These are phyloP conservation scores for Pegoplata infirma DNA, from an alignment of 2,888 invertebrate species.

Conservation along the genomic window DNA sequence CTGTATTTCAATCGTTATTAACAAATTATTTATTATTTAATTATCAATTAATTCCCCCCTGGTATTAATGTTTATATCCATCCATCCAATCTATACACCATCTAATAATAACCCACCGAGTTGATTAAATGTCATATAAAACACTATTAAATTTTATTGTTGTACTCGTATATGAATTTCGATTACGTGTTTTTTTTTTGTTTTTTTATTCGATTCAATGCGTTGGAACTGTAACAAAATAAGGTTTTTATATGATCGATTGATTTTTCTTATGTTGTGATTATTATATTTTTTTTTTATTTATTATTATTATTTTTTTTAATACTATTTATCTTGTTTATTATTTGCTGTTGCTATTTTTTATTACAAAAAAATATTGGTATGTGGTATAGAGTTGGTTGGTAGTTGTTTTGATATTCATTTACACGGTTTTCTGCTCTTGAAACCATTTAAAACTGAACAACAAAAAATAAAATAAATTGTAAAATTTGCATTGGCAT, in stretches of 20 bases:
- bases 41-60: conserved; percentile 5
- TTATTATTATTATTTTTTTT: conserved; percentile 1
- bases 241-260: conserved; percentile 21
- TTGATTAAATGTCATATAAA: conserved; percentile 29
- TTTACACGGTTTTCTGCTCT: conserved; percentile 34
- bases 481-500: conserved; percentile 9
- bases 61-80: not conserved
- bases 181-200: not conserved
- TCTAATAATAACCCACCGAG: not conserved
- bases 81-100: too few species aligned
- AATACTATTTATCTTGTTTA: conserved; percentile 28
- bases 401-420: conserved; percentile 16
- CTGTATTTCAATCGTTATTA: not conserved
- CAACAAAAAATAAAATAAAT: conserved; percentile 2
- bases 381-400: conserved; percentile 17
- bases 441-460: conserved; percentile 29
- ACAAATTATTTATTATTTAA: conserved; percentile 3
- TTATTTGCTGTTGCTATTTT: conserved; percentile 1
- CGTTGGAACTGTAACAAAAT: conserved; percentile 8
- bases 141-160: not conserved
- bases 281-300: not conserved
- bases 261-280: conserved; percentile 15
- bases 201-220: conserved; percentile 26
- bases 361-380: conserved; percentile 24
- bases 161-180: not conserved